Evolutionary conservation across 1,140 invertebrate genomes (phyloP).

Genomic region (Belonocnema kinseyi): DNA sequence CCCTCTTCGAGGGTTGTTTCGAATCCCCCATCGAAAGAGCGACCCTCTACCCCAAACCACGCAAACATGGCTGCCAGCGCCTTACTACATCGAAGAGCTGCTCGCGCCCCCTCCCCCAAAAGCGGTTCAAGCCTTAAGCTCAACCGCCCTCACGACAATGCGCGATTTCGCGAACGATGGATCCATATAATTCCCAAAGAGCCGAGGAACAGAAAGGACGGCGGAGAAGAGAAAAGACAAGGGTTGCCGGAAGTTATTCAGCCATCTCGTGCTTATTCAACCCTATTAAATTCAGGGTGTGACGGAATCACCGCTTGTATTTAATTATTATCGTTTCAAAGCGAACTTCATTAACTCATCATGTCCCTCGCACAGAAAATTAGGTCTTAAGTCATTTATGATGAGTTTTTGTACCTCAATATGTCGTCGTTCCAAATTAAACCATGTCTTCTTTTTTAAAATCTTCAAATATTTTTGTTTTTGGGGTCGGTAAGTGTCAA

Average conservation of each 20-base stretch:
- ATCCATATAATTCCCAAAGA: conserved; percentile 50
- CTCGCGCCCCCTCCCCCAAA: conserved; percentile 49
- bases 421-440: no score
- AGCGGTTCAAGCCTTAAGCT: conserved; percentile 51
- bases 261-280: conserved; percentile 30
- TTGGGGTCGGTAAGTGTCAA: no score
- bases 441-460: no score
- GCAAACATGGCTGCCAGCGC: conserved; percentile 62
- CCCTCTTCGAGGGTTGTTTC: conserved; percentile 31
- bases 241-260: conserved; percentile 30
- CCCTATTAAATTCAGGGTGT: conserved; percentile 31
- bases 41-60: conserved; percentile 40
- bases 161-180: conserved; percentile 58
- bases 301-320: conserved; percentile 27
- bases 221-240: conserved; percentile 39
- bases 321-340: conserved; percentile 31
- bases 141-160: conserved; percentile 52
- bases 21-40: conserved; percentile 28
- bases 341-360: conserved; percentile 22
- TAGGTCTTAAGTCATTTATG: background rate
- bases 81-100: conserved; percentile 37
- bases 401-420: background rate
- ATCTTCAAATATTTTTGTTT: no score
- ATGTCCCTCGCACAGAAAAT: background rate
- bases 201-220: conserved; percentile 44